Evolutionary conservation across 2,113 vertebrate genomes (phyloP).

Genomic region (Tympanuchus pallidicinctus): DNA sequence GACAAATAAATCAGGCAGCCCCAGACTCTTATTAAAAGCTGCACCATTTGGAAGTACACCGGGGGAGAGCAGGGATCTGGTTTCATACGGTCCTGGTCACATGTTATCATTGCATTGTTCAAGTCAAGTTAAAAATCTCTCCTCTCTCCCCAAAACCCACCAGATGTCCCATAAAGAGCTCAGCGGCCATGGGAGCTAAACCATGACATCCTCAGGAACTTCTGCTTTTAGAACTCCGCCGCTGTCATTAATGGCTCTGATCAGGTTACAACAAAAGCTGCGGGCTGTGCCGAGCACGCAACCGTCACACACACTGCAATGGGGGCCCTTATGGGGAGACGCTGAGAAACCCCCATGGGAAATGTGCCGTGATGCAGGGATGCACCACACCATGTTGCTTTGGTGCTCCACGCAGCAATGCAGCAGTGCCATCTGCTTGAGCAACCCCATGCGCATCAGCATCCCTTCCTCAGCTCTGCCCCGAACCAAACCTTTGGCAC

Average conservation of each 20-base stretch:
- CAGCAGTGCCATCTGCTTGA: not conserved
- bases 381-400: not conserved
- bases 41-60: conserved; percentile 47
- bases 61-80: conserved; percentile 59
- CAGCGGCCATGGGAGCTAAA: not conserved
- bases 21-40: conserved; percentile 74
- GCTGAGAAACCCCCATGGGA: not conserved
- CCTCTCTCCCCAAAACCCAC: not conserved
- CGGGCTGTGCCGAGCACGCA: not conserved
- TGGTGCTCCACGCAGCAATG: not conserved
- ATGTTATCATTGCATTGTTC: conserved; percentile 50
- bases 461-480: not conserved
- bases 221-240: not conserved
- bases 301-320: not conserved
- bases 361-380: no score
- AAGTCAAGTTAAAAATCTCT: conserved; percentile 41
- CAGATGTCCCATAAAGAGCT: conserved; percentile 29
- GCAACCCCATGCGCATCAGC: no score
- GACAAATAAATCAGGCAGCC: conserved; percentile 70
- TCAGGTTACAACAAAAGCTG: not conserved
- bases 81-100: conserved; percentile 63
- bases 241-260: conserved; percentile 33
- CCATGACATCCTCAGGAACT: not conserved
- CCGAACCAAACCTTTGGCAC: no score
- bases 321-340: not conserved